Base-by-base conservation (phyloP, 2,888 invertebrate genomes). In the Helicoverpa assulta region DNA sequence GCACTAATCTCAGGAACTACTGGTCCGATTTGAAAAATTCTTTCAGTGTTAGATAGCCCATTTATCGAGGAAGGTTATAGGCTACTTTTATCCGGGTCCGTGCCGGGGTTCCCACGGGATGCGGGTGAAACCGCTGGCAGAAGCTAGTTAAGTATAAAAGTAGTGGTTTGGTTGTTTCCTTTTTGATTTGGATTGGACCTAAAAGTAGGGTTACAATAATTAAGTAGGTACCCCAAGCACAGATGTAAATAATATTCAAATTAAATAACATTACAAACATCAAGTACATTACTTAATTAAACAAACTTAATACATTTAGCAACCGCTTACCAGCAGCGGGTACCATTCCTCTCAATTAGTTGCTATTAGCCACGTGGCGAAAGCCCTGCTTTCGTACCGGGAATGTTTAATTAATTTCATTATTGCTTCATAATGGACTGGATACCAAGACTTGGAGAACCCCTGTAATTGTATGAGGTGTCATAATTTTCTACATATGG, bases 351-450 rank as follows among this genome's bases (percentile, higher is more conserved):
- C 60, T 61, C 78, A 60, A 63, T 75, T 70, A 59, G 19, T 18
- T n/a, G 59, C 64, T 64, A 64, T 73, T 47, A 67, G 51, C 14
- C 43, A 76, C 73, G 60, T 64, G 76, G 78, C 73, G 77, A 67
- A 37, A n/a, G 43, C 50, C 37, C 47, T 40, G 26, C n/a, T n/a
- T n/a, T n/a, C n/a, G 26, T 21, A 21, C 21, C 21, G 21, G 50
- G 59, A 37, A 53, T 54, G 50, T 60, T 67, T 62, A 67, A 63
- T 77, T 76, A 76, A 76, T 77, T 77, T 77, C 72, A 76, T 76
- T 68, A 77, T 77, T 47, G 55, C 60, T 77, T 76, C 62, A 64
- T 74, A 77, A 78, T 70, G 74, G 70, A 70, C 68, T 60, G 14
- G 14, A 2, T 50, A 58, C 53, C 18, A 14, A 18, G 18, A 18